Conservation (phyloP, 2,888 invertebrate genomes). For the Drosophila testacea region DNA sequence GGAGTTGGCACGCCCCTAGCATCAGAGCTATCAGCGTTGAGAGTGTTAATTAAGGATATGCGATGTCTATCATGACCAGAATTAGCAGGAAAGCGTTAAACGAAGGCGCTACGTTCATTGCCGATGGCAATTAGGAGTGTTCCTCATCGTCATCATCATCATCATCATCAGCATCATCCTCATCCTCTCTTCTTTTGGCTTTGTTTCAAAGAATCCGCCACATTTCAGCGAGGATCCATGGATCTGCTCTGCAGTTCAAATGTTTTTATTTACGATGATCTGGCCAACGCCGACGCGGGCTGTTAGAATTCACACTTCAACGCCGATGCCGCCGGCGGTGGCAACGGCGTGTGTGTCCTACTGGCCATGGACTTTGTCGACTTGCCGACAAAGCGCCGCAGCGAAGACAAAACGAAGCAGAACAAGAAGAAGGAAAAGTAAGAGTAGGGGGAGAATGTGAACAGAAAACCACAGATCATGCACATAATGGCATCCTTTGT, state of each 20-base stretch:
- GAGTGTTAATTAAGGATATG: conserved; percentile 73
- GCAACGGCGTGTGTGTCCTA: conserved; percentile 60
- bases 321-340: conserved; percentile 53
- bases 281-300: conserved; percentile 57
- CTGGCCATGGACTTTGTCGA: conserved; percentile 36
- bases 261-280: conserved; percentile 73
- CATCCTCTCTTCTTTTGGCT: not conserved
- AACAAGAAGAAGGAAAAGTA: not conserved
- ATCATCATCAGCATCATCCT: not conserved
- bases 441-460: not conserved
- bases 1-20: conserved; percentile 44
- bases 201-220: conserved; percentile 69
- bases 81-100: conserved; percentile 78
- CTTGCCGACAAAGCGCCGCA: conserved; percentile 77
- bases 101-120: conserved; percentile 57
- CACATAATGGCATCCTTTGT: conserved; percentile 77
- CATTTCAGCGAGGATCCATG: conserved; percentile 66
- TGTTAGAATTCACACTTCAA: conserved; percentile 80
- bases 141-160: conserved; percentile 34
- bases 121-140: conserved; percentile 57
- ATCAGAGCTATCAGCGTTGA: conserved; percentile 29
- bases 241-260: conserved; percentile 45
- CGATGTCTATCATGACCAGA: conserved; percentile 50
- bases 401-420: conserved; percentile 13
- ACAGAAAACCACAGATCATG: conserved; percentile 76